A percentile compares a stretch with the other conserved stretches of the same genome.
Evolutionary conservation across 2,113 vertebrate species (phyloP).

Genomic region (Forbesichthys papilliferus): DNA sequence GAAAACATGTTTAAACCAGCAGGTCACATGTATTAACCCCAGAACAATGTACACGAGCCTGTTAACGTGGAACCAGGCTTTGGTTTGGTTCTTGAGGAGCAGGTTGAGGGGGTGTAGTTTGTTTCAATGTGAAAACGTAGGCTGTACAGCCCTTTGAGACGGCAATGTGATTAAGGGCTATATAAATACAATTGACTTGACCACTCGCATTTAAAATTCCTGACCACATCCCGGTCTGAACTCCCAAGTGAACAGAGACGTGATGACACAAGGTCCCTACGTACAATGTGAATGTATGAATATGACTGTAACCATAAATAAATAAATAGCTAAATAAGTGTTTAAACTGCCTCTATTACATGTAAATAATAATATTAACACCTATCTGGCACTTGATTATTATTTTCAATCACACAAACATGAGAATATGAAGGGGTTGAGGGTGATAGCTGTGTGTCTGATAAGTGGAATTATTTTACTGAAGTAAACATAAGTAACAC

Average conservation of each 20-base stretch:
- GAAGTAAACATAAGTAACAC: background rate
- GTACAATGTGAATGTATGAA: slow-evolving; percentile 37
- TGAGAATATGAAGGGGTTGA: background rate
- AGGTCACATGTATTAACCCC: too few relatives aligned
- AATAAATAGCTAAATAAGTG: slow-evolving; percentile 10
- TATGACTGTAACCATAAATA: slow-evolving; percentile 4
- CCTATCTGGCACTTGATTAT: too few relatives aligned
- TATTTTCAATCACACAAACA: background rate
- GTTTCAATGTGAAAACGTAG: too few relatives aligned
- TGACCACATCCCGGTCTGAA: slow-evolving; percentile 31
- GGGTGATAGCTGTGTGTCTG: background rate
- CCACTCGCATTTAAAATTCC: slow-evolving; percentile 51
- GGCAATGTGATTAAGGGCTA: too few relatives aligned
- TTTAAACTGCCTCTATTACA: background rate
- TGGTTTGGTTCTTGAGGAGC: too few relatives aligned
- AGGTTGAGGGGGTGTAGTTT: too few relatives aligned
- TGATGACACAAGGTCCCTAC: slow-evolving; percentile 65
- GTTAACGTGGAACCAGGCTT: too few relatives aligned
- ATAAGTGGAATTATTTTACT: background rate
- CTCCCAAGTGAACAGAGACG: slow-evolving; percentile 49
- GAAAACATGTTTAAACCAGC: too few relatives aligned
- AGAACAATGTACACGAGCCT: too few relatives aligned
- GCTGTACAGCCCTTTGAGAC: too few relatives aligned
- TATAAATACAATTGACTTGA: too few relatives aligned
- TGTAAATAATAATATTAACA: too few relatives aligned